These are phyloP conservation scores for Leucophenga montana DNA, from an alignment of 2,888 invertebrate genomes.

Conservation along the genomic window DNA sequence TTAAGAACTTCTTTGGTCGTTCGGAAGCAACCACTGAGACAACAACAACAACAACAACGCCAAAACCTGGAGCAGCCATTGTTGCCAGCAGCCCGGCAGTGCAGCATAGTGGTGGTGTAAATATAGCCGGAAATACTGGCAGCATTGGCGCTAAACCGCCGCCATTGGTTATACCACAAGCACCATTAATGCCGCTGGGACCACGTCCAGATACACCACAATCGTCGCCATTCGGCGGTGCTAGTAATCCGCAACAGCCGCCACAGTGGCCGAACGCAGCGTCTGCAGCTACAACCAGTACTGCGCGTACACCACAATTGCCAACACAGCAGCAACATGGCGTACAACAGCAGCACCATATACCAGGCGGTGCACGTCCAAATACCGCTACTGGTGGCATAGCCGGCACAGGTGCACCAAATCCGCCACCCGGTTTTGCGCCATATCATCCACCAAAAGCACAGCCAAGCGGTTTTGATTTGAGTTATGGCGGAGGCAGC, in stretches of 20 bases:
- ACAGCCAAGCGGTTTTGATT: slow-evolving; percentile 68
- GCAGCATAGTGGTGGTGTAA: slow-evolving; percentile 23
- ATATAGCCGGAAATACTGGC: not conserved
- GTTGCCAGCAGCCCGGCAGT: slow-evolving; percentile 3
- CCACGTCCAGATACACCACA: slow-evolving; percentile 68
- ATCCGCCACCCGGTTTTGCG: slow-evolving; percentile 57
- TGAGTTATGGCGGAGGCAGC: slow-evolving; percentile 63
- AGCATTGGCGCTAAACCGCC: slow-evolving; percentile 54
- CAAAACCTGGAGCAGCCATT: slow-evolving; percentile 33
- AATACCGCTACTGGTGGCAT: slow-evolving; percentile 25
- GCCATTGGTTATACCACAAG: slow-evolving; percentile 61
- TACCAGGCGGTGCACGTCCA: slow-evolving; percentile 31
- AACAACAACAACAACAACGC: slow-evolving; percentile 41
- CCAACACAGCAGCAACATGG: not conserved
- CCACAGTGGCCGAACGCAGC: slow-evolving; percentile 56
- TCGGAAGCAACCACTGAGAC: slow-evolving; percentile 40
- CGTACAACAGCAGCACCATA: not conserved
- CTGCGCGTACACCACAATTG: not conserved
- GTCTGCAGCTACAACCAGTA: not conserved
- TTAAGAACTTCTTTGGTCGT: slow-evolving; percentile 64
- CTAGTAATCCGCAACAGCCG: slow-evolving; percentile 47
- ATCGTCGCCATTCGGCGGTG: slow-evolving; percentile 59
- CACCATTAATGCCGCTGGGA: slow-evolving; percentile 65
- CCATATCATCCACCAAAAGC: slow-evolving; percentile 62
- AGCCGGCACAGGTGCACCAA: too few species aligned